Conservation (phyloP, 1,140 invertebrate genomes). For the Sinonovacula constricta region DNA sequence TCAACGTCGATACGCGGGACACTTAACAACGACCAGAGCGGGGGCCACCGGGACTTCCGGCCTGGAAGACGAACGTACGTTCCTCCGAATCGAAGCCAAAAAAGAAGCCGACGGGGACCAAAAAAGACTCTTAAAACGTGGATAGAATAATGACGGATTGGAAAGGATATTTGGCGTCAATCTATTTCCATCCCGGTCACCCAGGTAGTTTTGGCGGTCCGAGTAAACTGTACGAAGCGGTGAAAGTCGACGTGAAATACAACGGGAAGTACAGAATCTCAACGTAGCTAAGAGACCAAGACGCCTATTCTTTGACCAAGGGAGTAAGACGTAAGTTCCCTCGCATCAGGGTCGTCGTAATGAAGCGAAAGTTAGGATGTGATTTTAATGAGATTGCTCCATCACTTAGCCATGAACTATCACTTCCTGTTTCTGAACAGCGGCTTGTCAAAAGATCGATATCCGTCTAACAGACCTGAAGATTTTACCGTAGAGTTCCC, state of each 20-base stretch:
- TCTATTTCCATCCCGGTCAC: conserved; percentile 12
- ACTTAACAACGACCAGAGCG: too few species aligned
- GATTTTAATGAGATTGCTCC: too few species aligned
- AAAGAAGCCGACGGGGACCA: too few species aligned
- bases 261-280: conserved; percentile 17
- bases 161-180: conserved; percentile 27
- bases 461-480: neutral
- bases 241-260: conserved; percentile 1
- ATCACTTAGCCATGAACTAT: too few species aligned
- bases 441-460: neutral
- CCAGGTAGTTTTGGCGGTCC: neutral
- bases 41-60: too few species aligned
- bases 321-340: neutral
- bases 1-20: too few species aligned
- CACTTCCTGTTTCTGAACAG: neutral
- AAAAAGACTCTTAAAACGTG: too few species aligned
- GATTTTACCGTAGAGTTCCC: conserved; percentile 1
- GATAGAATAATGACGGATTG: conserved; percentile 22
- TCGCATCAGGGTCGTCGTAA: neutral
- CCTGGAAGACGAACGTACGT: too few species aligned
- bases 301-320: conserved; percentile 24
- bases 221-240: conserved; percentile 14
- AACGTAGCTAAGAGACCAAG: conserved; percentile 35
- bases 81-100: too few species aligned
- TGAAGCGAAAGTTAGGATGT: too few species aligned